Evolutionary conservation across 2,888 invertebrate genomes (phyloP), one percentile per base, ranked within the genome.

Genomic region (Herminia tarsipennalis): DNA sequence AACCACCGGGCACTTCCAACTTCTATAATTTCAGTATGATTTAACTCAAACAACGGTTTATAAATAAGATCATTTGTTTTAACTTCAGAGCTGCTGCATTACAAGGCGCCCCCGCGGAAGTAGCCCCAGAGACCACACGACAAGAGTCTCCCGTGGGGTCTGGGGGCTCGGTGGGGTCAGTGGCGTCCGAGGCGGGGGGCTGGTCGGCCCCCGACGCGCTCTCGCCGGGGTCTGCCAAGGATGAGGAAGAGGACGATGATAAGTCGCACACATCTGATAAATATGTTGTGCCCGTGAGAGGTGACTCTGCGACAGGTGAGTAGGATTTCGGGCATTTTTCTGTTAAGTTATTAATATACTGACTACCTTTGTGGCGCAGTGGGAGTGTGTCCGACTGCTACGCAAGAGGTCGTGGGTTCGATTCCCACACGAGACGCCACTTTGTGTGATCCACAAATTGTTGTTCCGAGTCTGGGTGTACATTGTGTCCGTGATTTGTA

Each of bases 141-240:
- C 36, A 44, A 52, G 58, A 6, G 57, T 57, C 14, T 56, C 63
- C 63, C 6, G 48, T 42, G 1, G 62, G 49, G 5, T 66, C 61
- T 8, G 54, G 37, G 4, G 57, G 47, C 2, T 45, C 45, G 3
- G 39, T 8, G 8, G 39, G 30, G 16, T 43, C 42, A 2, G 42
- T 36, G 1, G 14, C 42, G 10, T 48, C 60, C 0, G 66, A 47
- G 1, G 62, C 56, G 13, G 61, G 44, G 8, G 59, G 42, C 12
- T 88, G 87, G 85, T 83, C 86, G 2, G 78, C 76, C 27, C 86
- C 83, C 2, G 88, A 88, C 61, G 86, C 82, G 24, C 76, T 91
- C 41, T 90, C 91, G 1, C 88, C 88, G 1, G 89, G 84, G 42
- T 83, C 83, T 0, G 81, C 81, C 2, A 76, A 67, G 1, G 73